These are phyloP conservation scores for Camponotus floridanus DNA, from an alignment of 1,140 invertebrate genomes.

Conservation along the genomic window DNA sequence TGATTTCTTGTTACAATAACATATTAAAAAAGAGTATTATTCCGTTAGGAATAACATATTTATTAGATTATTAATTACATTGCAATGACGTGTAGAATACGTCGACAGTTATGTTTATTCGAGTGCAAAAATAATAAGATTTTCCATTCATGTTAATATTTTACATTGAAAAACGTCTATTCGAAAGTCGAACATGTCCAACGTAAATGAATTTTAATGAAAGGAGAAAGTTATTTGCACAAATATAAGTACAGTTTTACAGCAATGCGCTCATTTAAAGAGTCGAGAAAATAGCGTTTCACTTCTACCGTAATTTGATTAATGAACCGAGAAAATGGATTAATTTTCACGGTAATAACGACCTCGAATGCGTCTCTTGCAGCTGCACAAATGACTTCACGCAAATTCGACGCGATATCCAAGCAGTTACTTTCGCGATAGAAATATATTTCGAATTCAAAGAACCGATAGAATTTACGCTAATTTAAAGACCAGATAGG, in stretches of 20 bases:
- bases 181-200: too few relatives aligned
- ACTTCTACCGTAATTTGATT: constrained; percentile 19
- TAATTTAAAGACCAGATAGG: constrained; percentile 36
- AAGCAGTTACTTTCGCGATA: background rate
- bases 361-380: background rate
- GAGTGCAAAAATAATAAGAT: constrained; percentile 17
- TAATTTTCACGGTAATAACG: constrained; percentile 30
- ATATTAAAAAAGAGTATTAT: background rate
- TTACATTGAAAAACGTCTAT: background rate
- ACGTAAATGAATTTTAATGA: constrained; percentile 13
- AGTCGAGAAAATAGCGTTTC: background rate
- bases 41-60: background rate
- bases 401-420: background rate
- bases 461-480: constrained; percentile 26
- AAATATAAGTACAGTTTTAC: constrained; percentile 19
- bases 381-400: constrained; percentile 9
- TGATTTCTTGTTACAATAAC: constrained; percentile 6
- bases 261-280: background rate
- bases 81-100: constrained; percentile 17
- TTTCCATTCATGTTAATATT: constrained; percentile 1
- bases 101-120: constrained; percentile 33
- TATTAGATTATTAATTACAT: constrained; percentile 25
- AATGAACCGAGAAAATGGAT: constrained; percentile 29
- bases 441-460: constrained; percentile 15
- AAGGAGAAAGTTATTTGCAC: constrained; percentile 26